phyloP scores from a whole-genome alignment of 2,888 invertebrate species.

The Cantharis flavilabris region DNA sequence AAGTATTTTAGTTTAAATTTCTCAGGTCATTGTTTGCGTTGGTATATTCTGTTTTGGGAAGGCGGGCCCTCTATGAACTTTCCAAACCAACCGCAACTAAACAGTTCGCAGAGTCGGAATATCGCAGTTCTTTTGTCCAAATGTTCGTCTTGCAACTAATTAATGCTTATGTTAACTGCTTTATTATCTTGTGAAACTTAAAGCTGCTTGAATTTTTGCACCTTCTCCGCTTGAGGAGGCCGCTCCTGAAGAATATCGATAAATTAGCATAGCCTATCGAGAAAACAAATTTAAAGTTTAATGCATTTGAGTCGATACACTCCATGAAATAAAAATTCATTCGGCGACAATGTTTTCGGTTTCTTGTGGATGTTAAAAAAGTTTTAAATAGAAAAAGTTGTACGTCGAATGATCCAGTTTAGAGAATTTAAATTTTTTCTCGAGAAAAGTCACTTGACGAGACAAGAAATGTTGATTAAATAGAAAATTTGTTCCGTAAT shows the following conservation, averaged over 20 bases:
- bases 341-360: neutral
- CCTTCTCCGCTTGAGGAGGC: neutral
- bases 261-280: neutral
- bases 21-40: too few species aligned
- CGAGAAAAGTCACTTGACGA: conserved; percentile 5
- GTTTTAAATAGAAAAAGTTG: conserved; percentile 16
- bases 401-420: conserved; percentile 11
- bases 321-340: neutral
- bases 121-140: too few species aligned
- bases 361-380: conserved; percentile 7
- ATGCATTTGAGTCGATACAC: neutral
- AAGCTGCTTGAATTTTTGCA: too few species aligned
- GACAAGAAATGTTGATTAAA: conserved; percentile 11
- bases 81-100: too few species aligned
- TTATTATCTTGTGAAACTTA: too few species aligned
- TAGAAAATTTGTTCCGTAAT: neutral
- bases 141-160: too few species aligned
- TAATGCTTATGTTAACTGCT: too few species aligned
- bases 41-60: too few species aligned
- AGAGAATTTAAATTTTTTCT: conserved; percentile 4
- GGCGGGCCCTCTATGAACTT: too few species aligned
- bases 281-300: neutral
- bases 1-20: too few species aligned
- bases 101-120: too few species aligned
- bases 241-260: neutral